Conservation (phyloP, 2,888 invertebrate species). For the Cyclophora albipunctata region DNA sequence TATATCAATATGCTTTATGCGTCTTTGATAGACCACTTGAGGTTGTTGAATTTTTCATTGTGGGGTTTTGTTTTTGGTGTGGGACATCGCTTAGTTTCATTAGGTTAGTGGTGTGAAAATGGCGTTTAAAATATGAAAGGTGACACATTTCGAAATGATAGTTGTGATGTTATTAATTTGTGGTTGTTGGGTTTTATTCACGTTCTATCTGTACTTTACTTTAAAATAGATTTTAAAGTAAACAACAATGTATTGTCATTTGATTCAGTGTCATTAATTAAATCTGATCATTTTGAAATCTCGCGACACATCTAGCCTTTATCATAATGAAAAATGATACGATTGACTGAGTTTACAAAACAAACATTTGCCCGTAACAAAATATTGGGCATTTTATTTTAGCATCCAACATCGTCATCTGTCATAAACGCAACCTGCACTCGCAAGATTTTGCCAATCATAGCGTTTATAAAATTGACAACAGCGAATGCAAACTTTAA, state of each 20-base stretch:
- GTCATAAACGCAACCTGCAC: slow-evolving; percentile 13
- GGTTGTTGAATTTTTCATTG: slow-evolving; percentile 5
- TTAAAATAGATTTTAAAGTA: too few species aligned
- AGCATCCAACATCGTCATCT: slow-evolving; percentile 21
- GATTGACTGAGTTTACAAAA: background rate
- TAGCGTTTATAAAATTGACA: slow-evolving; percentile 16
- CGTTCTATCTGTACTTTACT: background rate
- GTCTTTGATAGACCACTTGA: slow-evolving; percentile 6
- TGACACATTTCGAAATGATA: too few species aligned
- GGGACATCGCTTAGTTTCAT: too few species aligned
- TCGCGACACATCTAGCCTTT: too few species aligned
- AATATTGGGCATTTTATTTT: slow-evolving; percentile 6
- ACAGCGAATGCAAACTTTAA: slow-evolving; percentile 3
- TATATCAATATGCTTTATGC: slow-evolving; percentile 41
- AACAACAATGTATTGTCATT: too few species aligned
- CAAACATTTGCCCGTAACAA: background rate
- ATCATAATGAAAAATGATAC: too few species aligned
- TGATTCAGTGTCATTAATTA: too few species aligned
- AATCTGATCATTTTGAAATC: too few species aligned
- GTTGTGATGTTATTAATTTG: background rate
- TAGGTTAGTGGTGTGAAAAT: background rate
- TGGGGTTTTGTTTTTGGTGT: too few species aligned
- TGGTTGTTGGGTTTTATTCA: background rate
- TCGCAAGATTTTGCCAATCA: slow-evolving; percentile 25
- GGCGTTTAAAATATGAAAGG: background rate